Evolutionary conservation across 2,888 invertebrate genomes (phyloP).

Genomic region (Gasteruption jaculator): DNA sequence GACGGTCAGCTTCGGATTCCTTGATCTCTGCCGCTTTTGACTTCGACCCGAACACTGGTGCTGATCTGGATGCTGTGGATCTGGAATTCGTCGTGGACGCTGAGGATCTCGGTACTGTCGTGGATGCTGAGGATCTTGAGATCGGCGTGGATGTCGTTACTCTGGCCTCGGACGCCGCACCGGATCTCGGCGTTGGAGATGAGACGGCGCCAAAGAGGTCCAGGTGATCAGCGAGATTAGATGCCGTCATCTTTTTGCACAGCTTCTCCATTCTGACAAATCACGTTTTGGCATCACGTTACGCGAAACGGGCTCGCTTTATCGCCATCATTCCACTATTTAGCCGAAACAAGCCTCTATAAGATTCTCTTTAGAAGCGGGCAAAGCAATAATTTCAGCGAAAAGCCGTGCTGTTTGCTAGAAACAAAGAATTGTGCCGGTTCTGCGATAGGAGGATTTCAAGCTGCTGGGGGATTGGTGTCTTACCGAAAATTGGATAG

Average conservation of each 20-base stretch:
- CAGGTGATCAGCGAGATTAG: too few relatives aligned
- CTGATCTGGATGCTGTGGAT: too few relatives aligned
- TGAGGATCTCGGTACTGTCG: slow-evolving; percentile 12
- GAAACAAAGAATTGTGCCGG: slow-evolving; percentile 37
- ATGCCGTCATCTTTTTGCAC: slow-evolving; percentile 40
- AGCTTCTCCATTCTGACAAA: slow-evolving; percentile 49
- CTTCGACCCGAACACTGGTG: too few relatives aligned
- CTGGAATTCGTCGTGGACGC: slow-evolving; percentile 15
- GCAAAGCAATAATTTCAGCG: slow-evolving; percentile 38
- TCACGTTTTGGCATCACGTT: slow-evolving; percentile 39
- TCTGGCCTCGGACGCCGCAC: too few relatives aligned
- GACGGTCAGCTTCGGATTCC: too few relatives aligned
- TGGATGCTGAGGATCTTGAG: slow-evolving; percentile 9
- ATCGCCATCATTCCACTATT: slow-evolving; percentile 21
- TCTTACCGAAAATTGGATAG: too few relatives aligned
- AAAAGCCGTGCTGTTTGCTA: slow-evolving; percentile 44
- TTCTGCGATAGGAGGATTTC: too few relatives aligned
- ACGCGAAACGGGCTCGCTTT: slow-evolving; percentile 16
- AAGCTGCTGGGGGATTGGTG: too few relatives aligned
- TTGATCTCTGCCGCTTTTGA: too few relatives aligned
- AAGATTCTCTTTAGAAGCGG: slow-evolving; percentile 39
- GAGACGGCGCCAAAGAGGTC: too few relatives aligned
- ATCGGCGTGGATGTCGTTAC: too few relatives aligned
- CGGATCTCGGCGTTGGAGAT: too few relatives aligned
- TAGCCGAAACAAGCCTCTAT: slow-evolving; percentile 32